Base-by-base conservation (phyloP, 2,888 invertebrate genomes). In the Meteorus colon region DNA sequence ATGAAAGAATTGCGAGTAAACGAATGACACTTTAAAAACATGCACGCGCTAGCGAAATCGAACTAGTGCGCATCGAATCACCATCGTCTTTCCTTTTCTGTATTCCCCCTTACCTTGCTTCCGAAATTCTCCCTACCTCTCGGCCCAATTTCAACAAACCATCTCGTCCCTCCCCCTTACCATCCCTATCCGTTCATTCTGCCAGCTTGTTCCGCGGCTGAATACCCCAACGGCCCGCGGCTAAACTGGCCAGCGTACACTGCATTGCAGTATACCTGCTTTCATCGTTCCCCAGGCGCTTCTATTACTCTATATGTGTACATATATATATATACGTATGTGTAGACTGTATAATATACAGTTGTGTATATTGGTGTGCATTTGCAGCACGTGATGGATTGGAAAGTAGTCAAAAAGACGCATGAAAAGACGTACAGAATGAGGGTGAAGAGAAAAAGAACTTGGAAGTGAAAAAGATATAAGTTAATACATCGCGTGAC, bases 221-320 rank as follows among this genome's bases (percentile, higher is more conserved):
- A 71, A 73, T 67, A 45, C 71, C 65, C 51, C 67, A 72, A 73
- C 67, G 62, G 48, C 73, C 76, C 76, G 31, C 51, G 37, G 68
- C 72, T 62, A 65, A 62, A 73, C 67, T 72, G 60, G 51, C 68
- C 60, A 45, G 29, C 67, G 59, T 37, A 66, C 69, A 68, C 77
- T 77, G 75, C 77, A 77, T 51, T 77, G 77, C 77, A 69, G 74
- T 71, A 73, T 59, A 65, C 67, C 34, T 62, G 70, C 67, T 72
- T 72, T 68, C 51, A 72, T 71, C 37, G 66, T 74, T 68, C 72
- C 55, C 73, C 69, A 51, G 62, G 55, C 62, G 51, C 62, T 51
- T 60, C 67, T 70, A 60, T 63, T 69, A 69, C 55, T 66, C 29
- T 63, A 24, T 65, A 51, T 34, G 10, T 69, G 48, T 27, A 51